phyloP scores from a whole-genome alignment of 2,113 vertebrate species.

The Stegastes partitus region DNA sequence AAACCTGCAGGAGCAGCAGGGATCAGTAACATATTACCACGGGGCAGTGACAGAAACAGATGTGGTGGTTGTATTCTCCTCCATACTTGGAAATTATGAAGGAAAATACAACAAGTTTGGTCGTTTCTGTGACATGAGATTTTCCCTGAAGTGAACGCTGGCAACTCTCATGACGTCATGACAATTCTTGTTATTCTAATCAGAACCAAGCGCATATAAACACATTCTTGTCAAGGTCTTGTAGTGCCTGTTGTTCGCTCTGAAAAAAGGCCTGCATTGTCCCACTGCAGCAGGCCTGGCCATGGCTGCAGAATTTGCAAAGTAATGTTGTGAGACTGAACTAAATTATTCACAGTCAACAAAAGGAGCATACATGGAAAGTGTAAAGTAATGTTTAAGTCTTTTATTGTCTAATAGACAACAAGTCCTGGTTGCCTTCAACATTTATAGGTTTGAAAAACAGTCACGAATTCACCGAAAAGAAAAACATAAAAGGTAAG shows the following conservation, averaged over 20 bases:
- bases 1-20: background rate
- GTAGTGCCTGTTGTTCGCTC: background rate
- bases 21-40: background rate
- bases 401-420: constrained; percentile 83
- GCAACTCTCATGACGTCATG: background rate
- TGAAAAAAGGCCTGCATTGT: constrained; percentile 39
- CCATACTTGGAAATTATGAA: too few species aligned
- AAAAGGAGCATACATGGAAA: background rate
- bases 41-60: too few species aligned
- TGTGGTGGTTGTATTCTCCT: too few species aligned
- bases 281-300: background rate
- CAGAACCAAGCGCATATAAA: background rate
- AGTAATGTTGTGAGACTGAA: constrained; percentile 12
- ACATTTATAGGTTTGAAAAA: constrained; percentile 65
- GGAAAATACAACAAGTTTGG: too few species aligned
- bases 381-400: constrained; percentile 19
- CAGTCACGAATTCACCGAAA: background rate
- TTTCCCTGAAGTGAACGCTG: background rate
- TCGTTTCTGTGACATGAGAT: too few species aligned
- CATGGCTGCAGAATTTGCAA: constrained; percentile 24
- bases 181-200: background rate
- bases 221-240: constrained; percentile 13
- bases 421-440: constrained; percentile 75
- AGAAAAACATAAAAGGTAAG: background rate
- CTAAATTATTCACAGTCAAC: background rate